Conservation (phyloP, 1,140 invertebrate species). For the Medauroidea extradentata region DNA sequence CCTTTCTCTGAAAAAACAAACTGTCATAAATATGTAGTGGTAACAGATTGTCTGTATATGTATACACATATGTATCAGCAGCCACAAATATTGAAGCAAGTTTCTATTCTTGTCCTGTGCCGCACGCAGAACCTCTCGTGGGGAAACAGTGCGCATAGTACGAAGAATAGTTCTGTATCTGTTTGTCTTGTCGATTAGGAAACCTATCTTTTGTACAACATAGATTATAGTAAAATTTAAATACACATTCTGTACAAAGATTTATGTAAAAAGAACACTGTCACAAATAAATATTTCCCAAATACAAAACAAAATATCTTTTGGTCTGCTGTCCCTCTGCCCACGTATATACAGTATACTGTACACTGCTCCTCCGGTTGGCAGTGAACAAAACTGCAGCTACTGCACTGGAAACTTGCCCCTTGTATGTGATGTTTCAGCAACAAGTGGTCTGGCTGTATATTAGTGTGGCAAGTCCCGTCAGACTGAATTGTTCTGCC, state of each 20-base stretch:
- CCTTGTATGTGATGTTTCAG: too few species aligned
- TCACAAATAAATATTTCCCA: background rate
- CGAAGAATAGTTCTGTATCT: background rate
- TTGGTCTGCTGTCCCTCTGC: too few species aligned
- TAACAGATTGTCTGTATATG: background rate
- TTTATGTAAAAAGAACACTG: slow-evolving; percentile 1
- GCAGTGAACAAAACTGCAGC: too few species aligned
- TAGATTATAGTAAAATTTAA: slow-evolving; percentile 2
- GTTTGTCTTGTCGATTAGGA: slow-evolving; percentile 1
- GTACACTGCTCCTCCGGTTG: too few species aligned
- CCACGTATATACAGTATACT: too few species aligned
- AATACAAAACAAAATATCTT: too few species aligned
- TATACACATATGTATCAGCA: background rate
- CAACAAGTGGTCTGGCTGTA: too few species aligned
- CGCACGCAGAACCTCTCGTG: background rate
- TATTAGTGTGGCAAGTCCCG: too few species aligned
- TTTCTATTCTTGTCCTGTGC: background rate
- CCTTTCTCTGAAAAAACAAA: slow-evolving; percentile 3
- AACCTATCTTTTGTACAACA: slow-evolving; percentile 9
- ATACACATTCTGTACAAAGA: slow-evolving; percentile 1
- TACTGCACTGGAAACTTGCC: too few species aligned
- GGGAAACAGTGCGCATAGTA: background rate
- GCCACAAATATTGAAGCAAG: background rate
- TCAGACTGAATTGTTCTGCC: too few species aligned
- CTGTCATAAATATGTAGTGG: background rate